Conservation (phyloP, 2,888 invertebrate genomes). For the Eupeodes latifasciatus region DNA sequence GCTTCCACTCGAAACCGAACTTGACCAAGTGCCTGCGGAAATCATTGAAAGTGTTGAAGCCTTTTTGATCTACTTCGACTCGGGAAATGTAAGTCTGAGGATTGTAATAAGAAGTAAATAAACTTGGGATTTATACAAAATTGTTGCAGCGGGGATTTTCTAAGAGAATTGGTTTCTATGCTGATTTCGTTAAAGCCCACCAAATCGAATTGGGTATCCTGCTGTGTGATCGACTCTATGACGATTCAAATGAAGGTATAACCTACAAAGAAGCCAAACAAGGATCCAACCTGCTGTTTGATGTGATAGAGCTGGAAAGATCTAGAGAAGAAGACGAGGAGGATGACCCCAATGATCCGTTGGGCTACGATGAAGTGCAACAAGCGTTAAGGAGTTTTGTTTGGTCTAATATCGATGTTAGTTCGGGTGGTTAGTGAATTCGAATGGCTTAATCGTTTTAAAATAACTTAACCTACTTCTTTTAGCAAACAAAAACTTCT, state of each 20-base stretch:
- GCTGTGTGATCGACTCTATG: constrained; percentile 77
- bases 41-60: constrained; percentile 77
- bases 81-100: constrained; percentile 77
- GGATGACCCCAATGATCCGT: constrained; percentile 76
- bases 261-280: constrained; percentile 79
- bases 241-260: constrained; percentile 78
- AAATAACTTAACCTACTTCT: background rate
- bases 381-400: constrained; percentile 77
- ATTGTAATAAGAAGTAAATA: background rate
- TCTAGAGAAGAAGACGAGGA: constrained; percentile 77
- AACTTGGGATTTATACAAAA: background rate
- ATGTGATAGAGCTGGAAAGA: constrained; percentile 78
- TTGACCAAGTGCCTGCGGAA: constrained; percentile 72
- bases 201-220: constrained; percentile 78
- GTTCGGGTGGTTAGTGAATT: constrained; percentile 44
- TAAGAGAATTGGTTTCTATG: constrained; percentile 76
- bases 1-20: constrained; percentile 75
- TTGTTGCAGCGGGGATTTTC: constrained; percentile 77
- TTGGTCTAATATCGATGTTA: constrained; percentile 78
- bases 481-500: constrained; percentile 61
- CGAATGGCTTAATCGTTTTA: background rate
- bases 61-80: constrained; percentile 78
- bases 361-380: constrained; percentile 78
- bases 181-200: constrained; percentile 77
- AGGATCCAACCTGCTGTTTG: constrained; percentile 76